Conservation (phyloP, 2,797 vertebrate species). For the Lateolabrax maculatus region DNA sequence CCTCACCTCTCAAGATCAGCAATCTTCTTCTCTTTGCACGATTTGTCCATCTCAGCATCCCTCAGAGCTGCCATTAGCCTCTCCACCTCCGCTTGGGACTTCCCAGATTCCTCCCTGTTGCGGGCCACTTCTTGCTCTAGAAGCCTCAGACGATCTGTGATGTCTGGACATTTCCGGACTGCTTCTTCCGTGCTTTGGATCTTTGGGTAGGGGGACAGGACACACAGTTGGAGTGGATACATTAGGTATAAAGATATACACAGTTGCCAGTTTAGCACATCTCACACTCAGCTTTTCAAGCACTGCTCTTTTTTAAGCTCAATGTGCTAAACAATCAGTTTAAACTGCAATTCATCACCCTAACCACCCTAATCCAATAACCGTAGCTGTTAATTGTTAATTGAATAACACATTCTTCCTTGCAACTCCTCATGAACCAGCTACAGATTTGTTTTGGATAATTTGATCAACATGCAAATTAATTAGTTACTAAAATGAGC, state of each 20-base stretch:
- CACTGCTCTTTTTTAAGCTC: not conserved
- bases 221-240: not conserved
- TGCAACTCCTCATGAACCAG: not conserved
- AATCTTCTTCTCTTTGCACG: slow-evolving; percentile 94
- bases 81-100: slow-evolving; percentile 94
- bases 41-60: slow-evolving; percentile 93
- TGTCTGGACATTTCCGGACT: slow-evolving; percentile 90
- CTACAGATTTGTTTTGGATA: not conserved
- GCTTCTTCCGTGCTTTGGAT: slow-evolving; percentile 89
- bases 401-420: not conserved
- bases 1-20: slow-evolving; percentile 94
- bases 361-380: not conserved
- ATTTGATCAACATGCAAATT: not conserved
- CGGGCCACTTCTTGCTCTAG: slow-evolving; percentile 94
- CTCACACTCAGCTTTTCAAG: not conserved
- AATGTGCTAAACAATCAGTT: not conserved
- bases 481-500: not conserved
- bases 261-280: not conserved
- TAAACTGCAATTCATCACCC: slow-evolving; percentile 9
- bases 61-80: slow-evolving; percentile 93
- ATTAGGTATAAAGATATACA: not conserved
- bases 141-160: slow-evolving; percentile 91
- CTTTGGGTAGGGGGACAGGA: slow-evolving; percentile 69
- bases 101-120: slow-evolving; percentile 93
- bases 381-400: not conserved